Evolutionary conservation across 2,888 invertebrate genomes (phyloP), one percentile per base, ranked within the genome.

Genomic region (Blera fallax): DNA sequence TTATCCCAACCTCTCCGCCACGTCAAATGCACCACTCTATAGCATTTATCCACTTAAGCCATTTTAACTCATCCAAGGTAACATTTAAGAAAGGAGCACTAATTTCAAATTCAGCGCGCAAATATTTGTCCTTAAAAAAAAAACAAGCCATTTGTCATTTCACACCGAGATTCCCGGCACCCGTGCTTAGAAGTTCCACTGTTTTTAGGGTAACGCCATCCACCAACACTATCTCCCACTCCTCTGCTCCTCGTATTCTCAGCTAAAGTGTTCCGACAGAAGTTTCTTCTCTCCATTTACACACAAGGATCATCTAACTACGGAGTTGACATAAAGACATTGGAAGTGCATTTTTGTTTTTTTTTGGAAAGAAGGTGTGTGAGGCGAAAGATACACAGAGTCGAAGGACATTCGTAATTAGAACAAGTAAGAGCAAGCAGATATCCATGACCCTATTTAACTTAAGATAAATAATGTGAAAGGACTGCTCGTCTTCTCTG

Each of bases 401-500:
- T 80, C 70, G 84, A 84, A 80, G 69, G 70, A 80, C 80, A 65
- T 76, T 70, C 50, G 74, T 84, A 80, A 84, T 84, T 84, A 84
- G 80, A 76, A 79, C 73, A 79, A 79, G 79, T 64, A 54, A 82
- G 77, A 77, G 72, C 78, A 69, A 83, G 83, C 50, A 73, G 84
- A 70, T 80, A 84, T 80, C 84, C 84, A 84, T 84, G 84, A 84
- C 84, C 84, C 84, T 80, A 79, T 84, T 84, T 76, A 70, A 43
- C 50, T 29, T 58, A 73, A 69, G 78, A 69, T 79, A 84, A 84
- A 84, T 74, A 73, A 74, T 65, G 56, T 40, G n/a, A 67, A 62
- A 67, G 78, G 60, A 69, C 40, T 56, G n/a, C 11, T 40, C n/a
- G n/a, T 79, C 16, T 37, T 48, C 34, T 58, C 14, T 18, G 27